These are phyloP conservation scores for Cherax destructor DNA, from an alignment of 1,140 invertebrate species.

Conservation along the genomic window DNA sequence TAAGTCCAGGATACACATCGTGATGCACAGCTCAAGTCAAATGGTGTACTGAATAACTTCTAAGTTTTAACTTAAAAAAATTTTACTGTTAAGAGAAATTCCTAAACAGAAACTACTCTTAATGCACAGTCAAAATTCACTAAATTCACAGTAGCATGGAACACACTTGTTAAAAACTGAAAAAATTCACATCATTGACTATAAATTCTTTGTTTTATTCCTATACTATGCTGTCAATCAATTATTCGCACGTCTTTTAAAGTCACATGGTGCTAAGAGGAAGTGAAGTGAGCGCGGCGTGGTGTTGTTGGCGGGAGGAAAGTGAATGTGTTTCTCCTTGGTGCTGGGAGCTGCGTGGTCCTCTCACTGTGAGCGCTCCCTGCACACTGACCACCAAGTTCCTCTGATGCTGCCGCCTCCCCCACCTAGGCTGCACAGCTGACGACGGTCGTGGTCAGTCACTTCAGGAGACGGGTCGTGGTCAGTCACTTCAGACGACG, in stretches of 20 bases:
- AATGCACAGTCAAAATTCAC: not conserved
- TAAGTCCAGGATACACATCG: constrained; percentile 57
- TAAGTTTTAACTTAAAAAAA: not conserved
- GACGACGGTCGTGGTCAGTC: too few relatives aligned
- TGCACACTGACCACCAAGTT: not conserved
- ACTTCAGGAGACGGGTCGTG: not conserved
- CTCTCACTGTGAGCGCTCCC: not conserved
- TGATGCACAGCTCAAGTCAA: not conserved
- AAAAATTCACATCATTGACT: too few relatives aligned
- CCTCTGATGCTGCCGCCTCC: not conserved
- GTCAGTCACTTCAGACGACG: not conserved
- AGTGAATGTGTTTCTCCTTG: not conserved
- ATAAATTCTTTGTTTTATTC: not conserved
- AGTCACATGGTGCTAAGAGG: not conserved
- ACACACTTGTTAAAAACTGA: not conserved
- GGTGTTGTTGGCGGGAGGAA: not conserved
- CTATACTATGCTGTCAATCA: not conserved
- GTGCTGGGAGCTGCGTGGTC: not conserved
- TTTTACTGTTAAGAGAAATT: not conserved
- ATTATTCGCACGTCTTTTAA: not conserved
- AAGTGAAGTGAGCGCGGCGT: not conserved
- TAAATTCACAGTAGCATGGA: not conserved
- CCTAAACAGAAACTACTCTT: not conserved
- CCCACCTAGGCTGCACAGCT: not conserved
- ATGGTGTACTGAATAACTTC: not conserved